These are phyloP conservation scores for Drosophila bunnanda DNA, from an alignment of 2,888 invertebrate genomes.

Conservation along the genomic window DNA sequence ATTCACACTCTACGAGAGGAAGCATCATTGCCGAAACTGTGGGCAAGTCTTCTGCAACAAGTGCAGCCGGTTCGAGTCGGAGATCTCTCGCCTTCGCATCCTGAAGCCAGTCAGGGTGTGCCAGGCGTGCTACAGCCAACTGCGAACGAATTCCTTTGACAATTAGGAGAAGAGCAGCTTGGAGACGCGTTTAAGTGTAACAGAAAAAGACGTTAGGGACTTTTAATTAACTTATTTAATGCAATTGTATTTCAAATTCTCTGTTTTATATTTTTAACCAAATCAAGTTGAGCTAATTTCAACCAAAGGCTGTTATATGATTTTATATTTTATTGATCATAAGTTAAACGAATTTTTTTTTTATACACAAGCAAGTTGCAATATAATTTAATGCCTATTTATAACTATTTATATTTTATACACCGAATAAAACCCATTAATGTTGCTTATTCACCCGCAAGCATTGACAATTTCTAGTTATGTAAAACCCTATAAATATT, in stretches of 20 bases:
- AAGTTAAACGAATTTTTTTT: constrained; percentile 38
- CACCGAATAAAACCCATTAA: constrained; percentile 49
- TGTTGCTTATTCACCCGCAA: constrained; percentile 49
- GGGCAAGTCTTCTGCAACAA: constrained; percentile 98
- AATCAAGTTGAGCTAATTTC: constrained; percentile 59
- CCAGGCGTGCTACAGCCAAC: constrained; percentile 92
- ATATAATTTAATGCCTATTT: constrained; percentile 66
- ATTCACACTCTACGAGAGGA: constrained; percentile 96
- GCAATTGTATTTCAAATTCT: constrained; percentile 24
- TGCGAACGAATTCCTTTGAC: constrained; percentile 84
- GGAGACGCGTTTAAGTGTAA: constrained; percentile 51
- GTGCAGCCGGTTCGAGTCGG: constrained; percentile 98
- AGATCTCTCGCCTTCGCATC: constrained; percentile 96
- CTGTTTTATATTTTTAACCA: constrained; percentile 50
- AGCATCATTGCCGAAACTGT: constrained; percentile 99
- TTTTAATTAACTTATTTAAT: constrained; percentile 9
- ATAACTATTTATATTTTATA: constrained; percentile 65
- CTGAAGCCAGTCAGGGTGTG: constrained; percentile 98
- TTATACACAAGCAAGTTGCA: constrained; percentile 53
- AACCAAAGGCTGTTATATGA: constrained; percentile 73
- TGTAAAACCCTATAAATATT: constrained; percentile 39
- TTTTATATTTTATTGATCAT: constrained; percentile 53
- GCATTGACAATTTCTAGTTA: constrained; percentile 66
- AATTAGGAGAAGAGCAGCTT: constrained; percentile 66
- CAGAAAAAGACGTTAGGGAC: constrained; percentile 13